Percentiles rank a stretch among this genome's conserved stretches.
Evolutionary conservation across 2,797 vertebrate genomes (phyloP).

Genomic region (Neopelma chrysocephalum): DNA sequence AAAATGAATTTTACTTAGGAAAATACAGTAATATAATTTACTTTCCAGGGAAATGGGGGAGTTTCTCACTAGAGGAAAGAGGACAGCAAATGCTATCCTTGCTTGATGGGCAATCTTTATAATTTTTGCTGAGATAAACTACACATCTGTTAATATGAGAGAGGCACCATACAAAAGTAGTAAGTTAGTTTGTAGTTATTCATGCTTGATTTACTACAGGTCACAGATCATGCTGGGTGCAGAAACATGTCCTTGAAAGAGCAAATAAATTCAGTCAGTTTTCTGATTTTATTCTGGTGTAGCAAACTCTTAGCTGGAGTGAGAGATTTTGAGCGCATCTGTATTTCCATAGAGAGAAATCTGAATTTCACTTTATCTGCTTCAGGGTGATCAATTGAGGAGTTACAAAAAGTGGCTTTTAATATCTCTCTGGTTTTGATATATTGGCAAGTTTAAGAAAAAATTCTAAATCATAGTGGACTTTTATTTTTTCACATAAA

Average conservation of each 20-base stretch:
- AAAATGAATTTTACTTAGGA: background rate
- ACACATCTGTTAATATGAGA: background rate
- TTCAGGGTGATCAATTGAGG: background rate
- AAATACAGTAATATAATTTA: background rate
- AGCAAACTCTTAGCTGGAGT: background rate
- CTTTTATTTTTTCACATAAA: background rate
- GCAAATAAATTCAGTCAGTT: conserved; percentile 6
- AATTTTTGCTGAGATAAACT: background rate
- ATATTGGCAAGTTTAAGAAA: background rate
- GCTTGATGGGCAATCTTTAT: background rate
- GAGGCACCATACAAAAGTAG: background rate
- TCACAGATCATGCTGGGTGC: background rate
- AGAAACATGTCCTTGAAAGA: conserved; percentile 9
- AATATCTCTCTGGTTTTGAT: background rate
- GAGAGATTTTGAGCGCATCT: background rate
- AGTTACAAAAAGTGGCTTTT: background rate
- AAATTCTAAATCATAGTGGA: background rate
- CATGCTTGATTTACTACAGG: conserved; percentile 10
- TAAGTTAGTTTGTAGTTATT: background rate
- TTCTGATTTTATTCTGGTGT: conserved; percentile 9
- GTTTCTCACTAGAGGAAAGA: background rate
- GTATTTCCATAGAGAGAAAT: background rate
- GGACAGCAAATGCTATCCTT: background rate
- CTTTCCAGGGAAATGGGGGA: fast-evolving
- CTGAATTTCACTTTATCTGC: background rate